A percentile compares a stretch with the other conserved stretches of the same genome.
phyloP scores from a whole-genome alignment of 2,888 invertebrate species.

The Willowsia nigromaculata region DNA sequence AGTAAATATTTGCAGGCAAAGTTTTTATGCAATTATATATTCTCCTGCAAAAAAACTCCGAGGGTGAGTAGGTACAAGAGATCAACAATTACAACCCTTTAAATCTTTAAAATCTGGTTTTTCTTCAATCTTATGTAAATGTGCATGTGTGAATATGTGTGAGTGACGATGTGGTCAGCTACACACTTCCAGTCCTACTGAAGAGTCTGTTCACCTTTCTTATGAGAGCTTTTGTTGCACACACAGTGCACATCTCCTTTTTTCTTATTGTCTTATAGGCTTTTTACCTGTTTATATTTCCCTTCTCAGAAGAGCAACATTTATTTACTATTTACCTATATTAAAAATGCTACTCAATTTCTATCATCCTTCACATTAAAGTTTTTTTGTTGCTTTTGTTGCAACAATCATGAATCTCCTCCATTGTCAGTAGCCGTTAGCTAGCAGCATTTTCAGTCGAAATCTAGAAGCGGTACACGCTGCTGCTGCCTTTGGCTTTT shows the following conservation, averaged over 20 bases:
- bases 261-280: background rate
- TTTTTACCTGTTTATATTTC: background rate
- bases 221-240: background rate
- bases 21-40: too few relatives aligned
- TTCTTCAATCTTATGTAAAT: slow-evolving; percentile 47
- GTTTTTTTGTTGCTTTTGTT: slow-evolving; percentile 1
- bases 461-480: background rate
- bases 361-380: background rate
- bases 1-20: too few relatives aligned
- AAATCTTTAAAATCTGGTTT: slow-evolving; percentile 51
- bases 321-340: background rate
- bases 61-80: too few relatives aligned
- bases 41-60: too few relatives aligned
- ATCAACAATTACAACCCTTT: too few relatives aligned
- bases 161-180: slow-evolving; percentile 58
- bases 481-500: too few relatives aligned
- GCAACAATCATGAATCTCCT: slow-evolving; percentile 3
- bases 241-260: slow-evolving; percentile 3
- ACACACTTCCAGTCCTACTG: slow-evolving; percentile 67
- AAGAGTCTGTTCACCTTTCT: slow-evolving; percentile 70
- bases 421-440: slow-evolving; percentile 22
- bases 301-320: background rate
- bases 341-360: background rate
- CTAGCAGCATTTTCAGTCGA: slow-evolving; percentile 1
- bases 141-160: background rate